Evolutionary conservation across 2,113 vertebrate genomes (phyloP).

Genomic region (Acrocephalus kingi): DNA sequence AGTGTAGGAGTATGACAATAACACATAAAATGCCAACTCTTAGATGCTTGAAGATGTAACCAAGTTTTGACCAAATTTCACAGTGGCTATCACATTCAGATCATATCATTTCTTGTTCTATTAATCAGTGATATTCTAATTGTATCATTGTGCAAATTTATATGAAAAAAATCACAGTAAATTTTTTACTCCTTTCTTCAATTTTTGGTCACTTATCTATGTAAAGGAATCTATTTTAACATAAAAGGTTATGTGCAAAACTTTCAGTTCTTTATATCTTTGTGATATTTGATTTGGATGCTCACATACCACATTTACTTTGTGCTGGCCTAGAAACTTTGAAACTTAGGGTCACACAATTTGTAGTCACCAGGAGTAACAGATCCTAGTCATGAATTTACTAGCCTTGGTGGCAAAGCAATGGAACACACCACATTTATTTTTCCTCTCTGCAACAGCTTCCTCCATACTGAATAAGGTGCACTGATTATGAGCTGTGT

Average conservation of each 20-base stretch:
- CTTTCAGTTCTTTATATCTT: not conserved
- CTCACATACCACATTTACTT: not conserved
- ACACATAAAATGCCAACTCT: not conserved
- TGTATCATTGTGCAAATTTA: not conserved
- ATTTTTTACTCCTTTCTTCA: not conserved
- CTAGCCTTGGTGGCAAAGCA: not conserved
- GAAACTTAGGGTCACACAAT: not conserved
- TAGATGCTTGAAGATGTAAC: not conserved
- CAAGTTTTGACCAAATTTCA: not conserved
- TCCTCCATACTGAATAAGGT: constrained; percentile 1
- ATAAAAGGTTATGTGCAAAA: not conserved
- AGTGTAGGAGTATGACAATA: not conserved
- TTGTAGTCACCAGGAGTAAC: not conserved
- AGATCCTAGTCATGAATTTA: not conserved
- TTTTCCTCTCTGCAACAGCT: not conserved
- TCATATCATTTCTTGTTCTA: not conserved
- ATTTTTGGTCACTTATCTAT: not conserved
- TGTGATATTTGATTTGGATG: not conserved
- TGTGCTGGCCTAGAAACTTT: not conserved
- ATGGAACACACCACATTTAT: not conserved
- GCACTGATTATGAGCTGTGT: constrained; percentile 34
- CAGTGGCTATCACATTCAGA: not conserved
- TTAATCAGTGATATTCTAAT: not conserved
- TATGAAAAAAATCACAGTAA: not conserved
- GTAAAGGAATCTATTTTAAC: not conserved